Base-by-base conservation (phyloP, 2,888 invertebrate genomes). In the Tinea semifulvella region DNA sequence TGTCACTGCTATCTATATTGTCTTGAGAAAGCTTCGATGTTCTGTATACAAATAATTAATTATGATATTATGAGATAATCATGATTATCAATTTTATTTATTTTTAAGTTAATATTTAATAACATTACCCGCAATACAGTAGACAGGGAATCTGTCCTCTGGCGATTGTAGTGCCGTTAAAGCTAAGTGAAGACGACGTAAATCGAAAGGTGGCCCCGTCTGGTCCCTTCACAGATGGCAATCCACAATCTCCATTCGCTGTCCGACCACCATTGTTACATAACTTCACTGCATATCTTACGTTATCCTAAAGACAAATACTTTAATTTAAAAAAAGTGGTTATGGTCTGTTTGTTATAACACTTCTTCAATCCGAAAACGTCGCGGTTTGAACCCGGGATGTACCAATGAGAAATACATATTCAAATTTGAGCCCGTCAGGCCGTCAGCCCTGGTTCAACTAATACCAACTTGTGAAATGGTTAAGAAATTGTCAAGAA, bases 121-220 rank as follows among this genome's bases (percentile, higher is more conserved):
- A 22, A 25, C 7, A 50, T 53, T 68, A 90, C 88, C 90, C 92
- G 74, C 87, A 94, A 63, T 98, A 98, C 11, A 98, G 82, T 40
- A 98, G 85, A 58, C 92, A 90, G 0, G 98, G 98, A 58, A 98
- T 88, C 79, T 98, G 98, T 7, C 98, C 98, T 44, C 98, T 85
- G 0, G 92, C 91, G 50, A 96, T 88, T 5, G 95, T 96, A 1
- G 98, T 98, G n/a, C 98, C 98, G 65, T 98, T 97, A 64, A 93
- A 94, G 67, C 96, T 96, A 36, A 97, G 82, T 8, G 96, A 92
- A 66, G 96, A 96, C 1, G 95, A 91, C 19, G 91, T 89, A 67
- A 94, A 98, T 39, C 90, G 88, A 68, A 98, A 97, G 1, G 88
- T 89, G 4, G 94, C 92, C 38, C 96, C 96, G 69, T 98, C 97